Base-by-base conservation (phyloP, 1,140 invertebrate genomes). In the Trissolcus basalis region DNA sequence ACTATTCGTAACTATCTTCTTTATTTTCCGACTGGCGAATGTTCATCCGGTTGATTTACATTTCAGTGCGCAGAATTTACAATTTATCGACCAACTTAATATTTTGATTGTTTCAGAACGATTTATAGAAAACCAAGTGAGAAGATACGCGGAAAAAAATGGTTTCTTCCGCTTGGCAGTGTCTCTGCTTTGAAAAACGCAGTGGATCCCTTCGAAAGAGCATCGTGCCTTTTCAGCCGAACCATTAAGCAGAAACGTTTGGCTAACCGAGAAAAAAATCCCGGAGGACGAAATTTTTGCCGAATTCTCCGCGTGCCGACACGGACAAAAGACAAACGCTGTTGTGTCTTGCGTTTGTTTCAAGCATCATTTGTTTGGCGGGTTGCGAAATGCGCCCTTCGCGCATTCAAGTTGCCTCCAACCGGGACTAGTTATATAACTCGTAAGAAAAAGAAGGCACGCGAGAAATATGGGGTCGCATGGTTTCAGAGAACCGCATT, bases 261-360 rank as follows among this genome's bases (percentile, higher is more conserved):
- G 85, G 85, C 86, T 88, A 88, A 88, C 87, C 87, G 82, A 87
- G 83, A 87, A 83, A 86, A 88, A 88, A 87, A 87, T 87, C 81
- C 82, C 75, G 63, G 77, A 71, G 73, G 16, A 74, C 81, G 81
- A 86, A 81, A 86, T 86, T 87, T 87, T 86, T 85, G 43, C 64
- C 63, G 79, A 81, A 87, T 87, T 86, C 85, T 80, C 74, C 67
- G 81, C 83, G 77, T 85, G 82, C 85, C 82, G 70, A 71, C 78
- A 83, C 81, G 80, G 82, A 86, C 81, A 84, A 86, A 86, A 85
- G 84, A 86, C 80, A 85, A 86, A 85, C 83, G 82, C 71, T 65
- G 67, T 60, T 71, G 78, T 81, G 77, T 86, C 84, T 87, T 87
- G 82, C 83, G 84, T 87, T 88, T 87, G 87, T 87, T 88, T 87